Percentiles rank a stretch among this genome's conserved stretches.
Conservation (phyloP, 2,113 vertebrate species). For the Oophaga pumilio region DNA sequence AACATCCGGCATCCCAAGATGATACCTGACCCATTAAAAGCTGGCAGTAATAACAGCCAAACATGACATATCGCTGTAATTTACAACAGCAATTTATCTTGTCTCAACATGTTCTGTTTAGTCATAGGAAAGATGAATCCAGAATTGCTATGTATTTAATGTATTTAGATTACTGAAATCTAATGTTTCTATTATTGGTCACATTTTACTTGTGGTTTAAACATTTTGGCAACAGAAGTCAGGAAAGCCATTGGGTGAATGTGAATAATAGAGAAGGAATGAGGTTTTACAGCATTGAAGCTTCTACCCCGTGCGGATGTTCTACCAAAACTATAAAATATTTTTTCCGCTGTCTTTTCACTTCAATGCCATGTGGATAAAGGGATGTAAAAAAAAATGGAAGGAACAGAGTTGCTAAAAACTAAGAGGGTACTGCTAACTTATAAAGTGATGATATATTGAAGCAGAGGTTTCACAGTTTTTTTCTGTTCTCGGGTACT, state of each 20-base stretch:
- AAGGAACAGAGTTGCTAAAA: too few relatives aligned
- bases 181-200: neutral
- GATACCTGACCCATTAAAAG: conserved; percentile 41
- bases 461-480: too few relatives aligned
- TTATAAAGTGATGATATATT: too few relatives aligned
- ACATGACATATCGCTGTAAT: conserved; percentile 16
- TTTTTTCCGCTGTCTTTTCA: too few relatives aligned
- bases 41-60: neutral
- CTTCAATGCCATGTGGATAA: too few relatives aligned
- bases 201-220: neutral
- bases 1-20: conserved; percentile 37
- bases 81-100: conserved; percentile 8
- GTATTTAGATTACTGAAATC: neutral
- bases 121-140: neutral
- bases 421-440: too few relatives aligned
- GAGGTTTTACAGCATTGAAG: neutral
- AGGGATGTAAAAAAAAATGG: too few relatives aligned
- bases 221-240: neutral
- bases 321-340: too few relatives aligned
- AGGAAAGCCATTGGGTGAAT: neutral
- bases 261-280: neutral
- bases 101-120: conserved; percentile 14
- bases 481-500: too few relatives aligned
- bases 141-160: neutral
- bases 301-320: neutral